Conservation (phyloP, 2,888 invertebrate genomes). For the Tenthredo mesomela region DNA sequence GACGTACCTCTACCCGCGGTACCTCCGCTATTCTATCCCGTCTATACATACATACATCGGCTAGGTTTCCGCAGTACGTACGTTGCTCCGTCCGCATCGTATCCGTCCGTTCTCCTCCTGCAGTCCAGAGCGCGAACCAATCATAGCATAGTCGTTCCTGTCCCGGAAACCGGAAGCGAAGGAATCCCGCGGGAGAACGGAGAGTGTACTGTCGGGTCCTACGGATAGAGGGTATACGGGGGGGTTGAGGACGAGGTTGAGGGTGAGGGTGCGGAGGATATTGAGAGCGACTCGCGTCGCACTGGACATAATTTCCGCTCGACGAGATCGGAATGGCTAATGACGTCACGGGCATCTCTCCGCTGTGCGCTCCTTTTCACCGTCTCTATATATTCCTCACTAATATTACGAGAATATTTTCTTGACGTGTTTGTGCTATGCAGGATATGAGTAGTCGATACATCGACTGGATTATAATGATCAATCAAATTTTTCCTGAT, state of each 20-base stretch:
- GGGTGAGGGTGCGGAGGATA: slow-evolving; percentile 68
- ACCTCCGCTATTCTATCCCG: not conserved
- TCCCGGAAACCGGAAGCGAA: slow-evolving; percentile 75
- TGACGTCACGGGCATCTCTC: slow-evolving; percentile 76
- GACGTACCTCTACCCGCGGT: not conserved
- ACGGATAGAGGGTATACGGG: slow-evolving; percentile 54
- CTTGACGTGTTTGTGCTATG: not conserved
- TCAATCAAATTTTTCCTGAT: not conserved
- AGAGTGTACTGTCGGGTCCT: slow-evolving; percentile 59
- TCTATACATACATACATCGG: slow-evolving; percentile 3
- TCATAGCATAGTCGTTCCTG: slow-evolving; percentile 69
- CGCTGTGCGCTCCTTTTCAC: not conserved
- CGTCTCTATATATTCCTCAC: not conserved
- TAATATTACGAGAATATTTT: not conserved
- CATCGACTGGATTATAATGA: not conserved
- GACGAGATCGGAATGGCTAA: slow-evolving; percentile 78
- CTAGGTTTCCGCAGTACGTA: slow-evolving; percentile 21
- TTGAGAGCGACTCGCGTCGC: slow-evolving; percentile 76
- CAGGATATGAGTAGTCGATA: not conserved
- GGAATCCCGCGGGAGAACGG: slow-evolving; percentile 70
- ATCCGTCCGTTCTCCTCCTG: slow-evolving; percentile 5
- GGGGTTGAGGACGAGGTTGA: slow-evolving; percentile 55
- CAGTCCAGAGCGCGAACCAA: slow-evolving; percentile 64
- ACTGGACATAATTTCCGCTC: slow-evolving; percentile 78
- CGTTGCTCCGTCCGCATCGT: slow-evolving; percentile 23